A percentile compares a stretch with the other conserved stretches of the same genome.
phyloP scores from a whole-genome alignment of 2,797 vertebrate genomes.

The Kryptopterus vitreolus region DNA sequence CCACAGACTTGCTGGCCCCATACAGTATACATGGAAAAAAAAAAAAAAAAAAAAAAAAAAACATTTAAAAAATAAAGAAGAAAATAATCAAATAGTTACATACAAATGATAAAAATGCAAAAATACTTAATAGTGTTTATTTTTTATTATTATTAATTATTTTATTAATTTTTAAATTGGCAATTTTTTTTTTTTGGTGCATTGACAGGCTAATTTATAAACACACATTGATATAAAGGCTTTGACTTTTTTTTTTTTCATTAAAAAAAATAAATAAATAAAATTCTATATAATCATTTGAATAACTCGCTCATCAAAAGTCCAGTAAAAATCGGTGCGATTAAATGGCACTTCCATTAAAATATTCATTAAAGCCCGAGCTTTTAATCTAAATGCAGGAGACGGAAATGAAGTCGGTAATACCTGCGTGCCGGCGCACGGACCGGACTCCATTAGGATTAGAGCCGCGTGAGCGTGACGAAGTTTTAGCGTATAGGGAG shows the following conservation, averaged over 20 bases:
- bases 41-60: too few relatives aligned
- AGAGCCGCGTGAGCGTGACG: constrained; percentile 3
- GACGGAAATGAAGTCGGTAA: constrained; percentile 28
- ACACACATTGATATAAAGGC: background rate
- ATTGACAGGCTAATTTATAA: too few relatives aligned
- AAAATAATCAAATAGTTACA: too few relatives aligned
- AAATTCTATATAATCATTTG: background rate
- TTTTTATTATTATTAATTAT: too few relatives aligned
- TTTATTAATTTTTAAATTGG: too few relatives aligned
- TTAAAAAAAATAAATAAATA: background rate
- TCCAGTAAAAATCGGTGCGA: constrained; percentile 2
- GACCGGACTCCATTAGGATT: constrained; percentile 32
- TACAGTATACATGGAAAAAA: too few relatives aligned
- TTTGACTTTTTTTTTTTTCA: background rate
- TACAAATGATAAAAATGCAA: too few relatives aligned
- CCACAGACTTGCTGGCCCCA: too few relatives aligned
- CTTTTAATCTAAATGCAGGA: constrained; percentile 24
- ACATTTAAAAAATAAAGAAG: too few relatives aligned
- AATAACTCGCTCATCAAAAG: constrained; percentile 25
- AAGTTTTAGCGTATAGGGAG: constrained; percentile 16
- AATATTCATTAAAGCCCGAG: constrained; percentile 11
- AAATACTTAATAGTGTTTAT: too few relatives aligned
- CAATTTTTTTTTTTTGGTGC: too few relatives aligned
- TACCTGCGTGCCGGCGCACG: background rate
- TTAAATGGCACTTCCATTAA: constrained; percentile 26